These are phyloP conservation scores for Amorpha juglandis DNA, from an alignment of 2,888 invertebrate species.

Conservation along the genomic window DNA sequence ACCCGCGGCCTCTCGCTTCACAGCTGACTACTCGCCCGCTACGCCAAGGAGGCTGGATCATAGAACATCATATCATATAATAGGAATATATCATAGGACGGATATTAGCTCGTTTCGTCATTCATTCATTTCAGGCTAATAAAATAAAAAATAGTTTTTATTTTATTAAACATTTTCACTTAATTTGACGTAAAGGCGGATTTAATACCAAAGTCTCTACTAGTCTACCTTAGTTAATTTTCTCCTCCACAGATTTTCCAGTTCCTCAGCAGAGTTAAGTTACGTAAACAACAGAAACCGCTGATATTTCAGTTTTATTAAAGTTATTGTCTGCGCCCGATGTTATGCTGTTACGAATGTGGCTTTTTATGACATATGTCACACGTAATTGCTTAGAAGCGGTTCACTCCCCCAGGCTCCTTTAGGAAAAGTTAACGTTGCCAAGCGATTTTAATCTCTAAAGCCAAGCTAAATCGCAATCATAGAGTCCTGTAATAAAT, in stretches of 20 bases:
- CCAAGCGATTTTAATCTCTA: slow-evolving; percentile 58
- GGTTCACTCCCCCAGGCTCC: slow-evolving; percentile 54
- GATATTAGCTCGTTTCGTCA: too few species aligned
- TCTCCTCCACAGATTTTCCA: slow-evolving; percentile 25
- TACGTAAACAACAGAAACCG: slow-evolving; percentile 41
- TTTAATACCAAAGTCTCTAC: too few species aligned
- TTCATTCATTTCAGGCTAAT: too few species aligned
- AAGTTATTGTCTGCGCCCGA: slow-evolving; percentile 58
- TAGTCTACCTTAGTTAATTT: background rate
- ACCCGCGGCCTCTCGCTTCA: too few species aligned
- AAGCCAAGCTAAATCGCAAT: slow-evolving; percentile 32
- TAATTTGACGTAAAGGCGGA: too few species aligned
- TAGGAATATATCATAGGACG: too few species aligned
- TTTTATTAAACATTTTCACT: too few species aligned
- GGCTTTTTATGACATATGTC: slow-evolving; percentile 74
- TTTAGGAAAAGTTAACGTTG: slow-evolving; percentile 43
- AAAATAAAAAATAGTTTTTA: too few species aligned
- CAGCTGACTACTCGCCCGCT: too few species aligned
- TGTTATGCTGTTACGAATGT: slow-evolving; percentile 54
- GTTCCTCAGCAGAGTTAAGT: slow-evolving; percentile 29
- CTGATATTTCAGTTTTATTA: slow-evolving; percentile 51
- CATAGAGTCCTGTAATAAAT: slow-evolving; percentile 30
- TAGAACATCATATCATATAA: too few species aligned
- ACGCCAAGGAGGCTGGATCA: too few species aligned
- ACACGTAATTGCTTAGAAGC: slow-evolving; percentile 73